Percentiles rank a stretch among this genome's conserved stretches.
phyloP scores from a whole-genome alignment of 2,797 vertebrate genomes.

The Phalloptychus januarius region DNA sequence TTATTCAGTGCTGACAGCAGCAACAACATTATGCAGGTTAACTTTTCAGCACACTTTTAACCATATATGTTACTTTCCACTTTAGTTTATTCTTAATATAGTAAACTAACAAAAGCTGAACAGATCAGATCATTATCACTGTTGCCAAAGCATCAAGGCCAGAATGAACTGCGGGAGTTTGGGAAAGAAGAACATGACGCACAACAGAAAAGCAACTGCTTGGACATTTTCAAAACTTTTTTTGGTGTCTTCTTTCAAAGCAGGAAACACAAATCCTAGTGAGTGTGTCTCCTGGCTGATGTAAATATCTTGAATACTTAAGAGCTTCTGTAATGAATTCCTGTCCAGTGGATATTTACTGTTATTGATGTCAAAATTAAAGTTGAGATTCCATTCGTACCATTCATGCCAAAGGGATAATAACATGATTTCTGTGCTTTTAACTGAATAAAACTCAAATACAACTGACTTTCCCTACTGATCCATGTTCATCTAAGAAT shows the following conservation, averaged over 20 bases:
- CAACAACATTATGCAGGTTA: background rate
- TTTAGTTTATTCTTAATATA: background rate
- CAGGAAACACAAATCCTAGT: background rate
- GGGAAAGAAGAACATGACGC: background rate
- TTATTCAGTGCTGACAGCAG: conserved; percentile 18
- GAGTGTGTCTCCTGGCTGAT: conserved; percentile 31
- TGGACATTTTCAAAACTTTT: background rate
- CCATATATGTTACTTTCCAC: background rate
- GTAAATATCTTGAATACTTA: conserved; percentile 44
- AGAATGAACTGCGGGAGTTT: background rate
- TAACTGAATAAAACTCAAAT: conserved; percentile 12
- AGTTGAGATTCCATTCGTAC: conserved; percentile 45
- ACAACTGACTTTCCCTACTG: background rate
- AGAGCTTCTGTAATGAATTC: conserved; percentile 40
- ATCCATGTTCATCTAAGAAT: background rate
- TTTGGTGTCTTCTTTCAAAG: background rate
- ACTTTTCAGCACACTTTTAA: background rate
- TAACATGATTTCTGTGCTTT: background rate
- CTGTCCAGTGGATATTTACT: conserved; percentile 18
- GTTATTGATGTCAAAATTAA: conserved; percentile 34
- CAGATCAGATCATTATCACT: background rate
- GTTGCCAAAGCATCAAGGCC: background rate
- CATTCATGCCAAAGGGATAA: conserved; percentile 18
- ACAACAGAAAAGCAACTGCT: background rate
- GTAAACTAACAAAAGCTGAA: background rate